Evolutionary conservation across 1,140 invertebrate genomes (phyloP), one percentile per base, ranked within the genome.

Genomic region (Diabrotica virgifera): DNA sequence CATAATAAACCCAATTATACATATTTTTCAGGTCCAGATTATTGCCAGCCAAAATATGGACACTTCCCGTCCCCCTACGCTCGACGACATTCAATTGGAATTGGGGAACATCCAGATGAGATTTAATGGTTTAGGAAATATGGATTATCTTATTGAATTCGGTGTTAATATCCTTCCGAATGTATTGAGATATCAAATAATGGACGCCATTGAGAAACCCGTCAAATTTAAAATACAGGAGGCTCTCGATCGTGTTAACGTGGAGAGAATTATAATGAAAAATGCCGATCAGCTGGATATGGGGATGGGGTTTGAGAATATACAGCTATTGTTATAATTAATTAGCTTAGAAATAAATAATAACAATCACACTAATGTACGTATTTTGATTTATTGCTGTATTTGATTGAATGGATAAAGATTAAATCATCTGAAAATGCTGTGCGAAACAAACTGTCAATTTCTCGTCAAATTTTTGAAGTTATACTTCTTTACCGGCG

Each of bases 21-120:
- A n/a, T n/a, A 40, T 36, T 53, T 66, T 75, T 62, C 50, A 80
- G 72, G 77, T 84, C n/a, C 80, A 83, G 68, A 67, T 92, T 0
- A 85, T 86, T 57, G 70, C 92, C 0, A 89, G 85, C 66, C 91
- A 94, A 75, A 84, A 89, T 0, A 77, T 93, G 58, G 91, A 95
- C 73, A 89, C 88, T 0, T 82, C 90, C 55, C 86, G 91, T 65
- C 85, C 82, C 11, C 87, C 90, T 0, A 79, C 81, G 64, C 83
- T 93, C 8, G 86, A 89, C 71, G 86, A 90, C 60, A 80, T 94
- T 9, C 85, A 93, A 70, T 78, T 94, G 11, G 89, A 91, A 78
- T 76, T 94, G 69, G 92, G 92, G 12, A 93, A 93, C 74, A 92
- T 94, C 68, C 90, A 92, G 78, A 81, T 91, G 46, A 78, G 87